These are phyloP conservation scores for Daubentonia madagascariensis DNA, from an alignment of 2,113 vertebrate genomes.

Conservation along the genomic window DNA sequence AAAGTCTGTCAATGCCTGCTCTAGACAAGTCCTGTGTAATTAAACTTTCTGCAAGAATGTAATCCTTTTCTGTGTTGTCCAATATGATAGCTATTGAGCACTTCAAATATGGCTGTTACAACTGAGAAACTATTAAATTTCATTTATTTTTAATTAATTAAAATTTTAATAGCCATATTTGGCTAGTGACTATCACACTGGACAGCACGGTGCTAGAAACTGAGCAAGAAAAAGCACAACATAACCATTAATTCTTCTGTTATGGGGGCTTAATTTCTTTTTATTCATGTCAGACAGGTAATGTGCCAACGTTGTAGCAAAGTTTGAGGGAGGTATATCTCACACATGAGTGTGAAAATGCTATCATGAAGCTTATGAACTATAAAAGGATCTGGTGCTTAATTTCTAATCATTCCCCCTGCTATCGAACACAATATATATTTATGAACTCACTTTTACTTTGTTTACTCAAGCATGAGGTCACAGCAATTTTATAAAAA, in stretches of 20 bases:
- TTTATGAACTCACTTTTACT: neutral
- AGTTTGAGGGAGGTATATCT: too few species aligned
- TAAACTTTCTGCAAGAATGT: neutral
- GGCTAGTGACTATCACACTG: neutral
- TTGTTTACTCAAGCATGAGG: neutral
- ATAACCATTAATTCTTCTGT: neutral
- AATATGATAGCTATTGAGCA: neutral
- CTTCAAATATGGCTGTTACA: neutral
- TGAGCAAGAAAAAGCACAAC: neutral
- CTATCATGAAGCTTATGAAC: too few species aligned
- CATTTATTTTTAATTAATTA: neutral
- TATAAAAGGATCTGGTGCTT: neutral
- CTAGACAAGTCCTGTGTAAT: neutral
- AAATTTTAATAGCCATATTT: neutral
- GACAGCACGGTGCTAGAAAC: neutral
- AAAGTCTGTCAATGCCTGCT: neutral
- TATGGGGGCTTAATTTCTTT: neutral
- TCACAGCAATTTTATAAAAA: neutral
- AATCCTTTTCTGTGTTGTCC: neutral
- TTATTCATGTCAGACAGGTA: too few species aligned
- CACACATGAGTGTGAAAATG: too few species aligned
- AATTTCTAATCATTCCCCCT: neutral
- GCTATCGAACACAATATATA: neutral
- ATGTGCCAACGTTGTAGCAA: too few species aligned
- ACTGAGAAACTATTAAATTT: neutral